A percentile compares a stretch with the other conserved stretches of the same genome.
These are phyloP conservation scores for Parascotia fuliginaria DNA, from an alignment of 2,888 invertebrate genomes.

Conservation along the genomic window DNA sequence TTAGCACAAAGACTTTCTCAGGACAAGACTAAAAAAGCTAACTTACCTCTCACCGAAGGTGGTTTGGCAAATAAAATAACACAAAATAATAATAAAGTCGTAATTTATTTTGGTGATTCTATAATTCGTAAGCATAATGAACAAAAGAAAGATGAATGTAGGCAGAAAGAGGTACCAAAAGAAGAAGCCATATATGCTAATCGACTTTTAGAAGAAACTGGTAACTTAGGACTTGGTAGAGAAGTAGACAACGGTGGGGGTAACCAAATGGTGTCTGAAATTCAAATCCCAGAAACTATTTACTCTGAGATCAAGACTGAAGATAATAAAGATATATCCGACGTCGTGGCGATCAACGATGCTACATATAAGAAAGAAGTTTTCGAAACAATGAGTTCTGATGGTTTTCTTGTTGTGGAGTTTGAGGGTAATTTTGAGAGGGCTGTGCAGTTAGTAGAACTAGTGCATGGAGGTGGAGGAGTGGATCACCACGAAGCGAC, in stretches of 20 bases:
- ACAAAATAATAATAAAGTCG: constrained; percentile 87
- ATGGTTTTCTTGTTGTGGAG: constrained; percentile 87
- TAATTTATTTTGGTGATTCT: constrained; percentile 90
- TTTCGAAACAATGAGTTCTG: constrained; percentile 72
- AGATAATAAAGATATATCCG: constrained; percentile 52
- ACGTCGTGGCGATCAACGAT: constrained; percentile 68
- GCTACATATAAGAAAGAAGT: constrained; percentile 77
- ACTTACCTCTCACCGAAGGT: constrained; percentile 57
- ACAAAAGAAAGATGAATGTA: constrained; percentile 72
- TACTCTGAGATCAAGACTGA: constrained; percentile 75
- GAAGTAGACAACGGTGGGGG: constrained; percentile 71
- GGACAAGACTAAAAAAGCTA: constrained; percentile 80
- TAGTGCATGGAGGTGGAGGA: constrained; percentile 78
- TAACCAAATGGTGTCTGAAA: constrained; percentile 68
- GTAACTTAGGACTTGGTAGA: constrained; percentile 61
- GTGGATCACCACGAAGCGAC: constrained; percentile 77
- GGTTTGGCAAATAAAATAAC: constrained; percentile 78
- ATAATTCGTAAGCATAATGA: constrained; percentile 83
- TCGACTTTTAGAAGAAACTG: constrained; percentile 67
- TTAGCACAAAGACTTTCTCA: constrained; percentile 73
- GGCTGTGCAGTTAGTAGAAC: constrained; percentile 87
- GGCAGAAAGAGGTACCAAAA: constrained; percentile 54
- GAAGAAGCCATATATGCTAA: constrained; percentile 81
- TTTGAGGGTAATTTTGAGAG: constrained; percentile 87
- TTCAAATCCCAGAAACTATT: constrained; percentile 75